Evolutionary conservation across 37 sponge, comb jelly and placozoan genomes (phyloP), one percentile per base, ranked within the genome.

Genomic region (Axinella damicornis): DNA sequence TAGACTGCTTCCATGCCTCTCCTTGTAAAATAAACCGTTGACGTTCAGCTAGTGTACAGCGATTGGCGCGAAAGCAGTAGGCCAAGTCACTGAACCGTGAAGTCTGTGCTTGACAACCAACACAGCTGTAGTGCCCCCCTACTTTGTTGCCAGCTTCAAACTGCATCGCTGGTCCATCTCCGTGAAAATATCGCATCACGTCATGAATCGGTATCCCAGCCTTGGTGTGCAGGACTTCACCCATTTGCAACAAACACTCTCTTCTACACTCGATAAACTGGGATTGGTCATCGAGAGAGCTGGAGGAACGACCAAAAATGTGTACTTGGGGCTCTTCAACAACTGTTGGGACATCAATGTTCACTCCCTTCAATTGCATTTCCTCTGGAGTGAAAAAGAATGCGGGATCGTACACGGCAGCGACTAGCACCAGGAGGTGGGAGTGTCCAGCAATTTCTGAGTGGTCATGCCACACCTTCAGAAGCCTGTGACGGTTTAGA

Each of bases 91-190:
- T 31, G 33, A 77, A 77, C 11, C 79, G 53, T n/a, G 32, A 19
- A 24, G 39, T 52, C 33, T 79, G 53, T 65, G 79, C 79, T 13
- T 53, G 67, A 65, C 79, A 79, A n/a, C 79, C 79, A 46, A 66
- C 53, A 33, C 79, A 79, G 54, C 57, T 28, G 67, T 79, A 79
- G 36, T 46, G 64, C 38, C 79, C 67, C 27, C 79, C 79, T 20
- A 34, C 17, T n/a, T 64, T 66, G 53, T 79, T 52, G 24, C 79
- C 79, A 66, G 79, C 79, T 46, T 79, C 79, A 55, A 79, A 79
- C 28, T 79, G 79, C 63, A 25, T n/a, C 19, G 79, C 67, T 66
- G 79, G 79, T 37, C 67, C 79, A 55, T 79, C 79, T 24, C 63
- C 63, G 59, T 77, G 34, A 35, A 60, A 60, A 2, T 12, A 61